Conservation (phyloP, 2,113 vertebrate genomes). For the Actinemys pallida region DNA sequence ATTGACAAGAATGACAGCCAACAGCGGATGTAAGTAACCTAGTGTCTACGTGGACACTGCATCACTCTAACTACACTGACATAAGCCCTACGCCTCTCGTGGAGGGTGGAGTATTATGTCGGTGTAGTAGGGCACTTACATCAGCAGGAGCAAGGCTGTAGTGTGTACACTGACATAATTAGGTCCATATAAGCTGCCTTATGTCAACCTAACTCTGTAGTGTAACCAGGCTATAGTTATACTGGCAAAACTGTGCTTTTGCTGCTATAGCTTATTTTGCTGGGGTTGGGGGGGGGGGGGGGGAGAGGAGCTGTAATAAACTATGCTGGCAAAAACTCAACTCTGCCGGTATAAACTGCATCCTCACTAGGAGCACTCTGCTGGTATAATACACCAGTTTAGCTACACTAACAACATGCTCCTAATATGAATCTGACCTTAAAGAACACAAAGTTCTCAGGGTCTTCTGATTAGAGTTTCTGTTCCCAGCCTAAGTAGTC, state of each 20-base stretch:
- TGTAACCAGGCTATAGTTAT: too few relatives aligned
- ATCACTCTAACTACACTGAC: too few relatives aligned
- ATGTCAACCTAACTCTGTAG: too few relatives aligned
- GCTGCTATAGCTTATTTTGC: neutral
- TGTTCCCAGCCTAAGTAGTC: neutral
- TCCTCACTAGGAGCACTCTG: neutral
- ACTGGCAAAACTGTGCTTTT: neutral
- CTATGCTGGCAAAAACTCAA: rapidly evolving
- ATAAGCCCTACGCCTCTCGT: too few relatives aligned
- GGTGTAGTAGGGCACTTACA: too few relatives aligned
- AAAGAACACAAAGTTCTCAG: neutral
- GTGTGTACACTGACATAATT: too few relatives aligned
- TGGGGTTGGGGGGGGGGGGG: neutral
- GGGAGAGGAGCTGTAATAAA: neutral
- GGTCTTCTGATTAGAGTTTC: neutral
- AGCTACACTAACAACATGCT: neutral
- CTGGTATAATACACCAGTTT: neutral
- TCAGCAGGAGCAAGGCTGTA: too few relatives aligned
- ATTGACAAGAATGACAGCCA: too few relatives aligned
- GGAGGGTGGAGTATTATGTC: too few relatives aligned
- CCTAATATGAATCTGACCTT: neutral
- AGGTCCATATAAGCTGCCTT: too few relatives aligned
- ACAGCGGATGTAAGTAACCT: too few relatives aligned
- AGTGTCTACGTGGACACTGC: too few relatives aligned
- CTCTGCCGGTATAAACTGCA: neutral